These are phyloP conservation scores for Caradrina kadenii DNA, from an alignment of 2,888 invertebrate genomes.

Conservation along the genomic window DNA sequence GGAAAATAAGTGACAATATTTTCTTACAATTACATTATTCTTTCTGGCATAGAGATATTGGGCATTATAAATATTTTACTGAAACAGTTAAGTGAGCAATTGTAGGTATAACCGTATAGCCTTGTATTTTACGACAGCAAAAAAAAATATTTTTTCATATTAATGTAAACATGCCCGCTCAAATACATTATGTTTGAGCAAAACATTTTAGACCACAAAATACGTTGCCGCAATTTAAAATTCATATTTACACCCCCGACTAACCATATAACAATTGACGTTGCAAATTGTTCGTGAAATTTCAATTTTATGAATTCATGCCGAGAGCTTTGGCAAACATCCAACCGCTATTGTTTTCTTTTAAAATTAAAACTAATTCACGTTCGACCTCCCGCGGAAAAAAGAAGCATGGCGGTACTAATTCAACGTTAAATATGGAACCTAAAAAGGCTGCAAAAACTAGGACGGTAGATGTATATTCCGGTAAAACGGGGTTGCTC, in stretches of 20 bases:
- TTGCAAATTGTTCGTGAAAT: constrained; percentile 65
- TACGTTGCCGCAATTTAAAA: constrained; percentile 52
- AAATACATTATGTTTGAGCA: constrained; percentile 15
- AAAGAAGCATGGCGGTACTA: constrained; percentile 41
- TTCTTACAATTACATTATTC: too few species aligned
- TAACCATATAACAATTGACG: constrained; percentile 61
- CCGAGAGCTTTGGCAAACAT: constrained; percentile 58
- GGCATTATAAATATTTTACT: too few species aligned
- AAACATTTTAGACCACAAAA: constrained; percentile 35
- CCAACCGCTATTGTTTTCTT: constrained; percentile 69
- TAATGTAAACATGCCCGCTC: constrained; percentile 8
- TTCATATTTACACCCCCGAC: constrained; percentile 59
- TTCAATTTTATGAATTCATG: constrained; percentile 67
- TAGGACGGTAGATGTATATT: constrained; percentile 47
- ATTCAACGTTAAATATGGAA: constrained; percentile 60
- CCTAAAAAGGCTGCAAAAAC: constrained; percentile 51
- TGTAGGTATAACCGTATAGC: too few species aligned
- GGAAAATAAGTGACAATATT: too few species aligned
- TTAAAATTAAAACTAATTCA: constrained; percentile 65
- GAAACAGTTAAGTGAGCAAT: too few species aligned
- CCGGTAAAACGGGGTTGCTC: constrained; percentile 53
- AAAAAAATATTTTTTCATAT: constrained; percentile 2
- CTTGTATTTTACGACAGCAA: neutral
- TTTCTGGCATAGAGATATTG: too few species aligned
- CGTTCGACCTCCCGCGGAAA: constrained; percentile 40